Percentiles rank a stretch among this genome's conserved stretches.
Evolutionary conservation across 2,113 vertebrate species (phyloP).

Genomic region (Cephalopholis sonnerati): DNA sequence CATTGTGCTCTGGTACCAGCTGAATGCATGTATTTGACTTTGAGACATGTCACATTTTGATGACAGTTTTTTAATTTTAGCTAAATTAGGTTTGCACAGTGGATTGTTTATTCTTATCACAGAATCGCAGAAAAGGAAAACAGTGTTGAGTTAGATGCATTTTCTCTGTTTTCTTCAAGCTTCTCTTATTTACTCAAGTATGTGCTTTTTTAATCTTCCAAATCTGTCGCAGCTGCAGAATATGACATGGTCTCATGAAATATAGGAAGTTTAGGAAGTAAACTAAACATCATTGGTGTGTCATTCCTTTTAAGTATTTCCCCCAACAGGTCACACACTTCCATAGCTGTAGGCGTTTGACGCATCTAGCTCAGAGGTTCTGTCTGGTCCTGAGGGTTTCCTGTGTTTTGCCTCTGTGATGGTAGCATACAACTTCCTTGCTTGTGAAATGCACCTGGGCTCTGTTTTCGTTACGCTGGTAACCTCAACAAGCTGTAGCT

Average conservation of each 20-base stretch:
- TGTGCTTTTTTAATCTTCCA: not conserved
- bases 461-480: conserved; percentile 75
- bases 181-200: not conserved
- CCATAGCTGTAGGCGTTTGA: conserved; percentile 66
- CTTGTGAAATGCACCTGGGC: conserved; percentile 81
- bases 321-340: conserved; percentile 59
- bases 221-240: conserved; percentile 8
- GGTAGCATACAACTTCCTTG: conserved; percentile 66
- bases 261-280: conserved; percentile 47
- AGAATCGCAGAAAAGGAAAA: not conserved
- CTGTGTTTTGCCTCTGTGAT: conserved; percentile 78
- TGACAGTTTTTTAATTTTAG: not conserved
- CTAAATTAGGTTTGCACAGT: not conserved
- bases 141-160: not conserved
- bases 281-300: conserved; percentile 28
- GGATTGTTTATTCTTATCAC: not conserved
- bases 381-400: conserved; percentile 77
- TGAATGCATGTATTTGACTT: not conserved
- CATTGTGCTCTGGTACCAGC: not conserved
- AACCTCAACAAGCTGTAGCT: conserved; percentile 74
- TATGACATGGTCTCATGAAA: conserved; percentile 31
- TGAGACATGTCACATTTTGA: not conserved
- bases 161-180: not conserved
- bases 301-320: conserved; percentile 53
- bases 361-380: conserved; percentile 46